Base-by-base conservation (phyloP, 2,797 vertebrate genomes). In the Ambastaia sidthimunki region DNA sequence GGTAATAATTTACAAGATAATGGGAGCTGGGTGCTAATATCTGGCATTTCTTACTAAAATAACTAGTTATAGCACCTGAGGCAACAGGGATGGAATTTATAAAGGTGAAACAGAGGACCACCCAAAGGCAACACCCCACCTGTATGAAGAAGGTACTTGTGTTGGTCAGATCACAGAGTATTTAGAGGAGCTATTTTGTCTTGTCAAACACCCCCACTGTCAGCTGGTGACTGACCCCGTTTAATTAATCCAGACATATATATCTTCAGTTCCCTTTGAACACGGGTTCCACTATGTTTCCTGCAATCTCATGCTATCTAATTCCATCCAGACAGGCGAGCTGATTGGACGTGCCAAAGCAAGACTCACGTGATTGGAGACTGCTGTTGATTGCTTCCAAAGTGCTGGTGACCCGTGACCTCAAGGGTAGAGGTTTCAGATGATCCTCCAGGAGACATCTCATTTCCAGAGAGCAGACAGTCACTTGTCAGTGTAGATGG, bases 331-430 rank as follows among this genome's bases (percentile, higher is more conserved):
- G 60, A 76, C 75, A 48, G 37, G 59, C 28, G 21, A 19, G 5
- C 41, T 66, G 67, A 86, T 82, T 85, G 87, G 87, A 93, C 88
- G 28, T 91, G 90, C 89, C 84, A 73, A 84, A 87, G 90, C 86
- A 15, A 82, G 85, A 84, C 55, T 76, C 44, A 54, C 88, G 76
- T 89, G 90, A 89, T 92, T 89, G 90, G 90, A 90, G 92, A 88
- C 88, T 82, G 87, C 87, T 84, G 91, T 92, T 93, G 92, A 94
- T 92, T 92, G 90, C 89, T 90, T 80, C 62, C 77, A 85, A 80
- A 78, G 79, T 71, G 54, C 80, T 12, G 76, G 89, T 93, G 90
- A 93, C 90, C 90, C 88, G 77, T 92, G 91, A 93, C 91, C 92
- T 88, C 19, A 65, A 89, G 89, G 89, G 90, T 86, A 91, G 91